Evolutionary conservation across 2,888 invertebrate genomes (phyloP).

Genomic region (Apotomis turbidana): DNA sequence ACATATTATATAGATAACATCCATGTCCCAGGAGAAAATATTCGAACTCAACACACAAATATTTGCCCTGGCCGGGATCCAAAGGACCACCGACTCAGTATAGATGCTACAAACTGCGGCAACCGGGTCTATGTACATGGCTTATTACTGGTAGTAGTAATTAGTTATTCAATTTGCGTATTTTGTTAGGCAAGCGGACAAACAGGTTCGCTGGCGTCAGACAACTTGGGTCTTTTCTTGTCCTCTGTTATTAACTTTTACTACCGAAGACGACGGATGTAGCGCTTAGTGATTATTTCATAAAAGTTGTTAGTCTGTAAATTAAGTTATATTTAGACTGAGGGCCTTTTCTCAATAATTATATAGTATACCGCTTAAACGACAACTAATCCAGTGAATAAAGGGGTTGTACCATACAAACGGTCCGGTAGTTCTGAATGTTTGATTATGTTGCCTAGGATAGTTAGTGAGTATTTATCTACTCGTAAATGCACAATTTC

Average conservation of each 20-base stretch:
- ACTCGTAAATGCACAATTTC: no score
- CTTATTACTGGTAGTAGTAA: conserved; percentile 11
- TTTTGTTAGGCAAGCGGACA: conserved; percentile 14
- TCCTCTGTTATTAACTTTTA: conserved; percentile 28
- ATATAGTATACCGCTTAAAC: neutral
- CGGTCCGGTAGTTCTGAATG: no score
- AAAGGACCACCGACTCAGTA: no score
- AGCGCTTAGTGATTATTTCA: conserved; percentile 11
- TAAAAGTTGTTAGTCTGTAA: conserved; percentile 9
- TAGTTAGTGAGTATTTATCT: no score
- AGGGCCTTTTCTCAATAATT: neutral
- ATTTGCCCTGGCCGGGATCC: no score
- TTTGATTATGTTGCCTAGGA: no score
- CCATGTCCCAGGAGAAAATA: no score
- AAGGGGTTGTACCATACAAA: no score
- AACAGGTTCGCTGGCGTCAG: conserved; percentile 18
- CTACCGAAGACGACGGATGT: conserved; percentile 20
- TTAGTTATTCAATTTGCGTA: conserved; percentile 3
- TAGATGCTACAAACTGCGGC: no score
- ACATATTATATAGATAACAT: no score
- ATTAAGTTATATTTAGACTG: conserved; percentile 2
- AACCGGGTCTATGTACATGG: neutral
- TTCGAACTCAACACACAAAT: no score
- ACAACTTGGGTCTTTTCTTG: conserved; percentile 9
- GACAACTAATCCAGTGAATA: no score